Conservation (phyloP, 2,113 vertebrate genomes). For the Cyphomyrus plagiostoma region DNA sequence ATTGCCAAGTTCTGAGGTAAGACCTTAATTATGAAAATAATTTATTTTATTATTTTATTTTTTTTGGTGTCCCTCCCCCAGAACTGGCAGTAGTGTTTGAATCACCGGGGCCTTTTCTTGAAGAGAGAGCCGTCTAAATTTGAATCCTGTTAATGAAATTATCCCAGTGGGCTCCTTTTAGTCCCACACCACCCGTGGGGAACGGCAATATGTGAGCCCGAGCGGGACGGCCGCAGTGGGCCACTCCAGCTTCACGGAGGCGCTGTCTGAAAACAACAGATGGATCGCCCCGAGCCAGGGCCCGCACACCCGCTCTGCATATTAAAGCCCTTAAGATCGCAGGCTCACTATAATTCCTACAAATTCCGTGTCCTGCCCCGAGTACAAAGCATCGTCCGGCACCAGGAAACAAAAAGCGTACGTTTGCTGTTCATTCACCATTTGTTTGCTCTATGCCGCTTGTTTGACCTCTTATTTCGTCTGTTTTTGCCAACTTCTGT, state of each 20-base stretch:
- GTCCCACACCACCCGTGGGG: conserved; percentile 8
- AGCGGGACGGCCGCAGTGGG: conserved; percentile 1
- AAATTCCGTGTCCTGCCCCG: conserved; percentile 1
- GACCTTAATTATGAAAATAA: neutral
- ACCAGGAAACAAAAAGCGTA: neutral
- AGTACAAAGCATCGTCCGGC: neutral
- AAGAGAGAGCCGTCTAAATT: conserved; percentile 5
- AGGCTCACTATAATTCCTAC: conserved; percentile 11
- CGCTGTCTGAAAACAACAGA: conserved; percentile 21
- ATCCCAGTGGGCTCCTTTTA: conserved; percentile 14
- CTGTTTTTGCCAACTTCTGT: neutral
- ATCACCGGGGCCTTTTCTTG: neutral
- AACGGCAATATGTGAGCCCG: neutral
- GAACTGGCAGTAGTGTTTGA: neutral
- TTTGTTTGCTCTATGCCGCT: neutral
- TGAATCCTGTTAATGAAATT: conserved; percentile 25
- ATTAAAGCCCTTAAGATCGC: conserved; percentile 10
- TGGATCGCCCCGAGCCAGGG: conserved; percentile 26
- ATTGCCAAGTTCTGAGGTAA: neutral
- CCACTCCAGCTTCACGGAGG: conserved; percentile 3
- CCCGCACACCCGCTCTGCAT: conserved; percentile 18
- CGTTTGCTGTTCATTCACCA: neutral
- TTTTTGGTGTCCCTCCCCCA: neutral
- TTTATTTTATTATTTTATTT: neutral
- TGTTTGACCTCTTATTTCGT: neutral